These are phyloP conservation scores for Agelas oroides DNA, from an alignment of 37 sponge, comb jelly and placozoan genomes.

Conservation along the genomic window DNA sequence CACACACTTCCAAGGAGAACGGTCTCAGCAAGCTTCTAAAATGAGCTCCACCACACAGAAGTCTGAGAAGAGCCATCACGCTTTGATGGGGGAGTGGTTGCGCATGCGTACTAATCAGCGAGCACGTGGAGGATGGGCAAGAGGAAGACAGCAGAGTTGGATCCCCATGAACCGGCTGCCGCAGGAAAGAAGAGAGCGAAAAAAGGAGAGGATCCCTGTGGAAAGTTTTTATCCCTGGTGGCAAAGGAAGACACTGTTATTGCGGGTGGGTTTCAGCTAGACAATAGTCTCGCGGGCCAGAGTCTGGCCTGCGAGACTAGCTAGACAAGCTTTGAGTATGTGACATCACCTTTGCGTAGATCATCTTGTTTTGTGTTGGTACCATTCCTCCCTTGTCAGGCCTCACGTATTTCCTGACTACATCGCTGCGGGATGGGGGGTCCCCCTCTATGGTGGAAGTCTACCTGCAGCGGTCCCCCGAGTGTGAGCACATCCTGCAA, in stretches of 20 bases:
- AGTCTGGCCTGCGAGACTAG: too few relatives aligned
- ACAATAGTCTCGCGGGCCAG: too few relatives aligned
- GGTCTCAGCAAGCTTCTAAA: too few relatives aligned
- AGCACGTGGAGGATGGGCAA: neutral
- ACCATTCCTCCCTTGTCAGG: conserved; percentile 9
- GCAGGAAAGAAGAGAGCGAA: neutral
- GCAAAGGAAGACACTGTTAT: conserved; percentile 39
- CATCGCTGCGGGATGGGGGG: neutral
- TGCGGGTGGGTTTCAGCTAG: conserved; percentile 28
- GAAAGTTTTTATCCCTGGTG: conserved; percentile 26
- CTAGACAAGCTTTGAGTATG: too few relatives aligned
- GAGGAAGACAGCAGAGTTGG: neutral
- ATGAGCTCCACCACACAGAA: too few relatives aligned
- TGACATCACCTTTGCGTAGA: too few relatives aligned
- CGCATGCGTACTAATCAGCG: neutral
- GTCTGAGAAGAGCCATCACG: too few relatives aligned
- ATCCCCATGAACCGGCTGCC: neutral
- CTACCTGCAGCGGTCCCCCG: conserved; percentile 43
- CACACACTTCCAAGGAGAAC: too few relatives aligned
- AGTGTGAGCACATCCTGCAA: conserved; percentile 48
- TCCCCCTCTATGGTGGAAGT: neutral
- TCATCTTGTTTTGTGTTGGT: too few relatives aligned
- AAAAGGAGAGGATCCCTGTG: neutral
- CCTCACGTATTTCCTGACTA: conserved; percentile 48
- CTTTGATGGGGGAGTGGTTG: neutral